A percentile compares a stretch with the other conserved stretches of the same genome.
These are phyloP conservation scores for Lymantria monacha DNA, from an alignment of 2,888 invertebrate genomes.

Conservation along the genomic window DNA sequence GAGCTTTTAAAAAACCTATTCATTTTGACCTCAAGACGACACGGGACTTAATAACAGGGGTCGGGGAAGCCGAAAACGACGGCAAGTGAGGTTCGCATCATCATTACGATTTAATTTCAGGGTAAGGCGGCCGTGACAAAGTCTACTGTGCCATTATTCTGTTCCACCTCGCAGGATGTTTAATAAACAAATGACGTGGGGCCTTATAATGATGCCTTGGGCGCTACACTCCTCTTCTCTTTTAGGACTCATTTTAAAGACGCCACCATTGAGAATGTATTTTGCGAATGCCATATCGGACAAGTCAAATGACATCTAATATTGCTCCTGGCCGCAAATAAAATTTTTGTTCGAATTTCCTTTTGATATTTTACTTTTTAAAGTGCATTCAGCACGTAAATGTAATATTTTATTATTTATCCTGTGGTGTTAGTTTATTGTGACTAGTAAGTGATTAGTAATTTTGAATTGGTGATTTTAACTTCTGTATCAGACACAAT, in stretches of 20 bases:
- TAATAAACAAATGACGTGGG: constrained; percentile 80
- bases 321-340: constrained; percentile 20
- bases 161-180: constrained; percentile 78
- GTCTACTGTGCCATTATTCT: constrained; percentile 75
- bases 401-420: not conserved
- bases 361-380: constrained; percentile 22
- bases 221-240: constrained; percentile 52
- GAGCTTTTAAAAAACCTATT: constrained; percentile 73
- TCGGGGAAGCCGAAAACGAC: constrained; percentile 56
- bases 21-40: constrained; percentile 76
- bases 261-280: constrained; percentile 43
- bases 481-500: no score
- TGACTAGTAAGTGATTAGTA: no score
- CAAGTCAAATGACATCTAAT: constrained; percentile 24
- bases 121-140: constrained; percentile 77
- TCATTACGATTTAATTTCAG: constrained; percentile 79
- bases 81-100: constrained; percentile 70
- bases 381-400: constrained; percentile 6
- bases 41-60: constrained; percentile 69
- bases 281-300: constrained; percentile 48
- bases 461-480: no score
- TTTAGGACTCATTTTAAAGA: constrained; percentile 63
- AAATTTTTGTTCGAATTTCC: constrained; percentile 14
- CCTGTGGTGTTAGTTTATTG: no score
- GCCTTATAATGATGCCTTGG: constrained; percentile 66